These are phyloP conservation scores for Drosophila flavopinicola DNA, from an alignment of 2,888 invertebrate species.

Conservation along the genomic window DNA sequence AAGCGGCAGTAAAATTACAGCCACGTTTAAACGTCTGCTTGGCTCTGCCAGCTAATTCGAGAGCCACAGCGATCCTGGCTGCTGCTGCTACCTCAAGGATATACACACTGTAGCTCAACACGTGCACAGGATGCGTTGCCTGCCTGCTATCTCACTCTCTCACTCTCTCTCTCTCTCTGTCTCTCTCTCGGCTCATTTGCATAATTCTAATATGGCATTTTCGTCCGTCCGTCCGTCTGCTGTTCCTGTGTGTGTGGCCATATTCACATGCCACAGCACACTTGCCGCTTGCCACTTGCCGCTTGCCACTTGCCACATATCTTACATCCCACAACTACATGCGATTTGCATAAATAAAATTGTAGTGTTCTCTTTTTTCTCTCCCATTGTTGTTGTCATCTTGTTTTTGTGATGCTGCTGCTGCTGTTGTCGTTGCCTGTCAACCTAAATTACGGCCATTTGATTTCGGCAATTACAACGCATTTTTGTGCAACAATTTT, in stretches of 20 bases:
- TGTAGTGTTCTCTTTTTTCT: slow-evolving; percentile 43
- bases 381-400: background rate
- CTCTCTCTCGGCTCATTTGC: slow-evolving; percentile 57
- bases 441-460: slow-evolving; percentile 71
- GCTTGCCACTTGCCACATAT: slow-evolving; percentile 5
- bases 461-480: slow-evolving; percentile 77
- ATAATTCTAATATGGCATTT: slow-evolving; percentile 77
- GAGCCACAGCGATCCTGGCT: slow-evolving; percentile 28
- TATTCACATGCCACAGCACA: slow-evolving; percentile 11
- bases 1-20: slow-evolving; percentile 24
- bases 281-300: background rate
- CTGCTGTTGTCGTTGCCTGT: slow-evolving; percentile 55
- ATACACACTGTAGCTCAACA: background rate
- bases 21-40: slow-evolving; percentile 17
- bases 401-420: background rate
- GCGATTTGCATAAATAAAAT: slow-evolving; percentile 74
- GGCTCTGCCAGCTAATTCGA: slow-evolving; percentile 34
- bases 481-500: slow-evolving; percentile 76
- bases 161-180: background rate
- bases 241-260: slow-evolving; percentile 17
- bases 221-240: slow-evolving; percentile 37
- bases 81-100: slow-evolving; percentile 9
- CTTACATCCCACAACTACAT: slow-evolving; percentile 21
- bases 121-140: slow-evolving; percentile 41
- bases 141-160: background rate